These are phyloP conservation scores for Drosophila siamana DNA, from an alignment of 2,888 invertebrate species.

Conservation along the genomic window DNA sequence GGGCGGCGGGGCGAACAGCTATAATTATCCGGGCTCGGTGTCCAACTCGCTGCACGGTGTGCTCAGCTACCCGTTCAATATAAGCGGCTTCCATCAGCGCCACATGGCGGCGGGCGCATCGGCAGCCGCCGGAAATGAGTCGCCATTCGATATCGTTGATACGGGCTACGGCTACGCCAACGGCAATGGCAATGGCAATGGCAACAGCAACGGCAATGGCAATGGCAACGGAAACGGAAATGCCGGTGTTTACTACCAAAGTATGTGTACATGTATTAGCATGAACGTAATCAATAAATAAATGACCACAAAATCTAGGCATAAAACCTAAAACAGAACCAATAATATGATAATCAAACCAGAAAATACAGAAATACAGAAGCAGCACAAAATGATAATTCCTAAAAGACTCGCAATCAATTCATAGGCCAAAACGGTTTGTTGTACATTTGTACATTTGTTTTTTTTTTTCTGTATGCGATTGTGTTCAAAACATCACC, in stretches of 20 bases:
- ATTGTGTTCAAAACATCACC: slow-evolving; percentile 4
- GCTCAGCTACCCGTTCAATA: slow-evolving; percentile 85
- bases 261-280: slow-evolving; percentile 84
- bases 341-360: slow-evolving; percentile 6
- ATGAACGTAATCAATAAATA: slow-evolving; percentile 73
- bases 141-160: slow-evolving; percentile 83
- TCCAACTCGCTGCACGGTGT: slow-evolving; percentile 78
- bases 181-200: slow-evolving; percentile 69
- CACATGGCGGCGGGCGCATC: slow-evolving; percentile 78
- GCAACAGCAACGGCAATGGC: slow-evolving; percentile 73
- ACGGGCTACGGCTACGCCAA: slow-evolving; percentile 76
- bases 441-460: background rate
- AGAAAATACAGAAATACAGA: slow-evolving; percentile 23
- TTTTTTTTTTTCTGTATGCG: slow-evolving; percentile 17
- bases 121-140: slow-evolving; percentile 75
- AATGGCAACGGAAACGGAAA: slow-evolving; percentile 79
- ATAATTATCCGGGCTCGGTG: slow-evolving; percentile 83
- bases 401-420: slow-evolving; percentile 21
- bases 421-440: slow-evolving; percentile 44
- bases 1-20: slow-evolving; percentile 67
- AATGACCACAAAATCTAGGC: slow-evolving; percentile 52
- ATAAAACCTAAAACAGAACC: slow-evolving; percentile 31
- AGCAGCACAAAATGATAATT: slow-evolving; percentile 31
- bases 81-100: slow-evolving; percentile 85
- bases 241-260: slow-evolving; percentile 84